phyloP scores from a whole-genome alignment of 2,888 invertebrate species.

The Crossocerus cetratus region DNA sequence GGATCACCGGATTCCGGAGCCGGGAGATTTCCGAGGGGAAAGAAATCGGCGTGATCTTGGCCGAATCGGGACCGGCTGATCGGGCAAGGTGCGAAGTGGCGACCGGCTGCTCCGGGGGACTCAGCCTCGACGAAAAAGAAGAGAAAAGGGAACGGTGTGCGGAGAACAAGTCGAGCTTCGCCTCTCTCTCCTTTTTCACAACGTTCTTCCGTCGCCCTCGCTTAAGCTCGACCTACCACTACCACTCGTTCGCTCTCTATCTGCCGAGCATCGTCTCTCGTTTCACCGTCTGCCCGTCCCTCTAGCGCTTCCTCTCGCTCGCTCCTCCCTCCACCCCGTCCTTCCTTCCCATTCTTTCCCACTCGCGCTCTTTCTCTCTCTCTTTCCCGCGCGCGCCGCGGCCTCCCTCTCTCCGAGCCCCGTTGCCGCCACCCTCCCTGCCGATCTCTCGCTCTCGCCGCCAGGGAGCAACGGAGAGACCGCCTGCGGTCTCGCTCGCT shows the following conservation, averaged over 20 bases:
- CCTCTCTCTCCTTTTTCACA: slow-evolving; percentile 55
- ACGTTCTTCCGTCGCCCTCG: slow-evolving; percentile 54
- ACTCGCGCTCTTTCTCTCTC: slow-evolving; percentile 46
- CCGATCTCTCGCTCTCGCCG: slow-evolving; percentile 41
- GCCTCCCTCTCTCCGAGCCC: slow-evolving; percentile 44
- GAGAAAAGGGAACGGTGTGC: slow-evolving; percentile 40
- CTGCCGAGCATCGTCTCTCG: slow-evolving; percentile 38
- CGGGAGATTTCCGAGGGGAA: slow-evolving; percentile 14
- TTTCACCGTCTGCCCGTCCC: slow-evolving; percentile 45
- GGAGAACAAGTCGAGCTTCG: slow-evolving; percentile 54
- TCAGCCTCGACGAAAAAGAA: not conserved
- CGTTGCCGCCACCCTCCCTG: slow-evolving; percentile 45
- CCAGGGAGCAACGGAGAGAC: slow-evolving; percentile 19
- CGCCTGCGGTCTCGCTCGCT: slow-evolving; percentile 44
- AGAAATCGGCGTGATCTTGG: slow-evolving; percentile 19
- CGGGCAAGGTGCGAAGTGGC: slow-evolving; percentile 20
- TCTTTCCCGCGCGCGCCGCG: slow-evolving; percentile 40
- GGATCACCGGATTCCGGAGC: not conserved
- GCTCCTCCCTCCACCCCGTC: slow-evolving; percentile 45
- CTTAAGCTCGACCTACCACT: slow-evolving; percentile 52
- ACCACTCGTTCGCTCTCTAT: slow-evolving; percentile 36
- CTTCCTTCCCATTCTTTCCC: slow-evolving; percentile 38
- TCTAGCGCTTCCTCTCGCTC: slow-evolving; percentile 47
- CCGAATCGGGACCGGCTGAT: slow-evolving; percentile 28
- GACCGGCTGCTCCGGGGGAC: slow-evolving; percentile 35